Evolutionary conservation across 2,113 vertebrate genomes (phyloP).

Genomic region (Zosterops borbonicus): DNA sequence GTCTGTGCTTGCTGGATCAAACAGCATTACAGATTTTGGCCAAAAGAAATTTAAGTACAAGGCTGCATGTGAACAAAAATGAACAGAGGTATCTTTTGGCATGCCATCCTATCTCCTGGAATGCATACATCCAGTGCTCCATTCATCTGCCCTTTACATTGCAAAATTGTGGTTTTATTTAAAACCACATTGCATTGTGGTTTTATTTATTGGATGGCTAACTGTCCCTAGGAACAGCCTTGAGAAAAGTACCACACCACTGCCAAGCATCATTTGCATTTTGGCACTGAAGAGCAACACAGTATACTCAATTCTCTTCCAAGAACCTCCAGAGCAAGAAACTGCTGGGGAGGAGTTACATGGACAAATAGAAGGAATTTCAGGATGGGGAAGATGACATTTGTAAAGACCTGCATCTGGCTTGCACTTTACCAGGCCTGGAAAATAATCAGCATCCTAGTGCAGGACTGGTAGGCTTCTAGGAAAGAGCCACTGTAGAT

Average conservation of each 20-base stretch:
- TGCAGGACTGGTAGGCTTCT: background rate
- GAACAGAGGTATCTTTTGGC: background rate
- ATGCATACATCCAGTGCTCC: background rate
- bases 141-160: background rate
- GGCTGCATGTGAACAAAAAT: background rate
- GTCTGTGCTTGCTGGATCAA: background rate
- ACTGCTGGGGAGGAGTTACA: background rate
- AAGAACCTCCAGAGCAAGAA: constrained; percentile 22
- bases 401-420: background rate
- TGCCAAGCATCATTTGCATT: constrained; percentile 42
- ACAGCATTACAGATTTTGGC: background rate
- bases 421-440: background rate
- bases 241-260: background rate
- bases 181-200: background rate
- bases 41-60: background rate
- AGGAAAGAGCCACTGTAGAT: background rate
- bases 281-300: background rate
- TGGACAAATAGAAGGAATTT: background rate
- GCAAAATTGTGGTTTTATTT: background rate
- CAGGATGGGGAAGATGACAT: background rate
- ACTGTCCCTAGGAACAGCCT: background rate
- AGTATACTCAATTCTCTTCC: background rate
- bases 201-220: background rate
- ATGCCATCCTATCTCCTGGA: background rate
- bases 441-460: background rate